Conservation (phyloP, 2,113 vertebrate genomes). For the Pipa parva region DNA sequence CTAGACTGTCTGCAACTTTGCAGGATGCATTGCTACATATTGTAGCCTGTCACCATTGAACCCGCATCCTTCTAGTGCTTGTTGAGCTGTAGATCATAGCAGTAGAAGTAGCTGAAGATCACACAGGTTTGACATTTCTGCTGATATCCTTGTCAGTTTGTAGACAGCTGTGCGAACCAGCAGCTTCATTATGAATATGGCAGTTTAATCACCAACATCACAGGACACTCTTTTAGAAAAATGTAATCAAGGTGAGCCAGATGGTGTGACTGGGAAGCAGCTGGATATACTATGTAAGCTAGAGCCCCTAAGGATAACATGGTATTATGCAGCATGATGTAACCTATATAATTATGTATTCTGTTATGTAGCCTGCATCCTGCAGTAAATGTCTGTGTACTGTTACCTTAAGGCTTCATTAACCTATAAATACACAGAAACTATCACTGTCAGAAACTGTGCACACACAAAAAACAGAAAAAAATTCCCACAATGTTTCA, state of each 20-base stretch:
- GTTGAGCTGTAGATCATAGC: no score
- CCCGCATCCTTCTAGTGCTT: no score
- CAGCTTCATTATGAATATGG: not conserved
- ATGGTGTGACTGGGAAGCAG: not conserved
- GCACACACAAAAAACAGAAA: not conserved
- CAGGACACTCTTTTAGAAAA: not conserved
- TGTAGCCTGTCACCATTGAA: no score
- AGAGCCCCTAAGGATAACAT: not conserved
- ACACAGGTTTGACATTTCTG: no score
- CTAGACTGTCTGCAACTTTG: no score
- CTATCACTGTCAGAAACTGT: not conserved
- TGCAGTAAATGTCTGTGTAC: not conserved
- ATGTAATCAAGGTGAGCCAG: conserved; percentile 4
- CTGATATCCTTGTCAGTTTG: not conserved
- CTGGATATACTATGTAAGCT: not conserved
- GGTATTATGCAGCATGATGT: not conserved
- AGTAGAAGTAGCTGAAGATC: no score
- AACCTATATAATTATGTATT: not conserved
- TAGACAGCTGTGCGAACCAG: not conserved
- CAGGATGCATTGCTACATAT: no score
- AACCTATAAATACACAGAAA: no score
- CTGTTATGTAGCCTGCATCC: not conserved
- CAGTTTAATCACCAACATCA: conserved; percentile 8
- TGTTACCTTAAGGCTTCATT: not conserved
- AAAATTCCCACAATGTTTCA: no score